A percentile compares a stretch with the other conserved stretches of the same genome.
These are phyloP conservation scores for Cephalopterus ornatus DNA, from an alignment of 2,113 vertebrate genomes.

Conservation along the genomic window DNA sequence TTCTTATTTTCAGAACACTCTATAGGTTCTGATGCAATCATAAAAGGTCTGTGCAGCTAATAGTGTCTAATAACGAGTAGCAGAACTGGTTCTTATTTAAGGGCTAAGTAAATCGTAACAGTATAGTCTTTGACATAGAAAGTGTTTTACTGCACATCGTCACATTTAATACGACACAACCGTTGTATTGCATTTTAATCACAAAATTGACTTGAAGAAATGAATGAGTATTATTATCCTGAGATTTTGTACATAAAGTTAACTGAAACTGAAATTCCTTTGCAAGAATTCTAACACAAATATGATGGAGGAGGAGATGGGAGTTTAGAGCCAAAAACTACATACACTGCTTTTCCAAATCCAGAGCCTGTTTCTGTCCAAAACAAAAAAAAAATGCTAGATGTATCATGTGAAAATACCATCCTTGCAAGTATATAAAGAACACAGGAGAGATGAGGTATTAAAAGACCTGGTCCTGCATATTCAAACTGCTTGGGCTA, in stretches of 20 bases:
- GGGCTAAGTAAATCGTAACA: neutral
- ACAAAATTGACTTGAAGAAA: neutral
- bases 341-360: neutral
- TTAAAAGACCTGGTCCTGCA: neutral
- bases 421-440: neutral
- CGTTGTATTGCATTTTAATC: neutral
- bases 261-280: neutral
- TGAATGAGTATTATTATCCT: neutral
- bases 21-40: neutral
- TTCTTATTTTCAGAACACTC: neutral
- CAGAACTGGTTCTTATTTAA: neutral
- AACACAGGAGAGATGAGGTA: neutral
- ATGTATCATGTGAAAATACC: neutral
- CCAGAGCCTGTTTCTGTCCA: neutral
- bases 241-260: neutral
- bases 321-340: neutral
- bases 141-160: neutral
- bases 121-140: neutral
- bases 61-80: neutral
- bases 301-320: neutral
- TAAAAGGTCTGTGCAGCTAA: neutral
- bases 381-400: neutral
- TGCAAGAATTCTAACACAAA: neutral
- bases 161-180: neutral
- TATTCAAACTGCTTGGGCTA: neutral